A percentile compares a stretch with the other conserved stretches of the same genome.
These are phyloP conservation scores for Telmatherina bonti DNA, from an alignment of 2,797 vertebrate genomes.

Conservation along the genomic window DNA sequence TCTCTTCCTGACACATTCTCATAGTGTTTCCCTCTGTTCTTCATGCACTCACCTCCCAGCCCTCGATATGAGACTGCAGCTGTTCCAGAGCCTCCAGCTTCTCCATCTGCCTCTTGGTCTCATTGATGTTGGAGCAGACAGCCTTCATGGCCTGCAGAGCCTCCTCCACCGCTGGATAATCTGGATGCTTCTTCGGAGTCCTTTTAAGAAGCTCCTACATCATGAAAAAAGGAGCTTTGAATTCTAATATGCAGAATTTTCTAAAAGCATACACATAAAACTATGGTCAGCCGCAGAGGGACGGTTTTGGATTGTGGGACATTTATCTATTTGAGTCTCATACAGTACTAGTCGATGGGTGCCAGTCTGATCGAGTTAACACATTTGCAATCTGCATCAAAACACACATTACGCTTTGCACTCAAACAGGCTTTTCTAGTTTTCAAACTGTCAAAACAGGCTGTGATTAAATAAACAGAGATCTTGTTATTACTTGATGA, in stretches of 20 bases:
- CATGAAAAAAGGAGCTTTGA: background rate
- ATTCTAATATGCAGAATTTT: background rate
- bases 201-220: conserved; percentile 94
- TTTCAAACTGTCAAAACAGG: background rate
- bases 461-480: background rate
- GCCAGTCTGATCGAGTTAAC: background rate
- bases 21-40: background rate
- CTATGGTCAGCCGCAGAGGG: background rate
- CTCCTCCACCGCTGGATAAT: conserved; percentile 93
- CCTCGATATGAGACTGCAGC: conserved; percentile 97
- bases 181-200: conserved; percentile 93
- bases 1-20: background rate
- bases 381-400: conserved; percentile 5
- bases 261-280: background rate
- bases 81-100: conserved; percentile 98
- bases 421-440: background rate
- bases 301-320: conserved; percentile 6
- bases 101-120: conserved; percentile 99
- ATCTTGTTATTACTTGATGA: background rate
- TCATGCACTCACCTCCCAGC: conserved; percentile 92
- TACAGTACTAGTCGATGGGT: background rate
- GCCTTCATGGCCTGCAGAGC: conserved; percentile 98
- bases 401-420: background rate
- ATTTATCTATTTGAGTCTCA: background rate
- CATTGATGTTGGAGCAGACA: conserved; percentile 98